Evolutionary conservation across 2,797 vertebrate species (phyloP).

Genomic region (Apogon hyalosoma): DNA sequence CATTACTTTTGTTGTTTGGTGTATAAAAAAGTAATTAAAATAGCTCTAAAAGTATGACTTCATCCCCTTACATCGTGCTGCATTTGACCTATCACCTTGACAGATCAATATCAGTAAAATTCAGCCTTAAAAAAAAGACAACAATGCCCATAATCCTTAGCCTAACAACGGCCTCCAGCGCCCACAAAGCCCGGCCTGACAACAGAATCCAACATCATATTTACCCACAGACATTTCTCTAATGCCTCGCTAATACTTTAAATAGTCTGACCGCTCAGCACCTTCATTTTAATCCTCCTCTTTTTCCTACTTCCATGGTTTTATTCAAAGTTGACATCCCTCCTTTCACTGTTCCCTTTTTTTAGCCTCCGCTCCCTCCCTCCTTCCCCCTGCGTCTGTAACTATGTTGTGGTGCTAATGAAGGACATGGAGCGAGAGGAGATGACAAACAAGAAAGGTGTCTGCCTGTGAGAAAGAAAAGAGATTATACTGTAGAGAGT

Average conservation of each 20-base stretch:
- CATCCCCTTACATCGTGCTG: constrained; percentile 20
- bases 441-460: constrained; percentile 29
- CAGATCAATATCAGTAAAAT: constrained; percentile 41
- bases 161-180: constrained; percentile 47
- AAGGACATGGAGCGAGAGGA: constrained; percentile 16
- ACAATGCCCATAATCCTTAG: constrained; percentile 47
- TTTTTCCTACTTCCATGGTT: constrained; percentile 40
- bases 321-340: constrained; percentile 38
- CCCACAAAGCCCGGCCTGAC: constrained; percentile 56
- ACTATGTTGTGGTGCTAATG: constrained; percentile 27
- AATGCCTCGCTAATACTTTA: constrained; percentile 62
- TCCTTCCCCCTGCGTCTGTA: constrained; percentile 25
- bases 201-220: constrained; percentile 65
- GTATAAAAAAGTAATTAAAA: not conserved
- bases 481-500: constrained; percentile 1
- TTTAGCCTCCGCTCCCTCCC: constrained; percentile 15
- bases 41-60: constrained; percentile 18
- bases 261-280: constrained; percentile 60
- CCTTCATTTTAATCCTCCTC: constrained; percentile 57
- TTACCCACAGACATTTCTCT: constrained; percentile 52
- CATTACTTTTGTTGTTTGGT: not conserved
- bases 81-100: constrained; percentile 41
- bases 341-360: constrained; percentile 28
- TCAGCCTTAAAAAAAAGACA: constrained; percentile 8
- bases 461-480: constrained; percentile 2